Evolutionary conservation across 2,888 invertebrate genomes (phyloP), one percentile per base, ranked within the genome.

Genomic region (Hypercompe scribonia): DNA sequence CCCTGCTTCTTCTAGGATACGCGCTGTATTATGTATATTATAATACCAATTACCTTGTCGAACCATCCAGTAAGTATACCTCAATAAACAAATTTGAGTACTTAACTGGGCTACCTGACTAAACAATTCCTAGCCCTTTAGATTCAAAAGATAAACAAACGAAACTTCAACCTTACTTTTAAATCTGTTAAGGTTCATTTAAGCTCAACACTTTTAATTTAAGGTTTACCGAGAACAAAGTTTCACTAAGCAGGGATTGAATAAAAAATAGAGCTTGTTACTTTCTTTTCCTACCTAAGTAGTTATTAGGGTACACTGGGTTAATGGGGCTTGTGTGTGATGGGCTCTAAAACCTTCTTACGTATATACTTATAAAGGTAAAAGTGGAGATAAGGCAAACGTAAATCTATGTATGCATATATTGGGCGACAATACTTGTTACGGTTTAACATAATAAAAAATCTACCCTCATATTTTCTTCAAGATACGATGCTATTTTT

Each of bases 281-380:
- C 77, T 81, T 78, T 74, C 75, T 80, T 83, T 77, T 79, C 73
- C 74, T 80, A 75, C 71, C 74, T 71, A 76, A 71, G 76, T 83
- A 83, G 72, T 83, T 83, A 83, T 83, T 83, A 81, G 75, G 81
- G 83, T 83, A 79, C 54, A 54, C 58, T 71, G 73, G 63, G 81
- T 83, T 83, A 83, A 83, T 83, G 83, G 81, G 50, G 71, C 81
- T 78, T 83, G 75, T 82, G 81, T 78, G 78, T 81, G 80, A 77
- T 81, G 71, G 82, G 70, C 72, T 75, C 73, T 64, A 54, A 24
- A 71, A 78, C 63, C 58, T 61, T 68, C 34, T 31, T 33, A 70
- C 68, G 33, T 72, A 76, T n/a, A 50, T 68, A 68, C 21, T 46
- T 65, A 73, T 31, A 68, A n/a, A 58, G 54, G 33, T 67, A 54